A percentile compares a stretch with the other conserved stretches of the same genome.
These are phyloP conservation scores for Nicator chloris DNA, from an alignment of 2,113 vertebrate species.

Conservation along the genomic window DNA sequence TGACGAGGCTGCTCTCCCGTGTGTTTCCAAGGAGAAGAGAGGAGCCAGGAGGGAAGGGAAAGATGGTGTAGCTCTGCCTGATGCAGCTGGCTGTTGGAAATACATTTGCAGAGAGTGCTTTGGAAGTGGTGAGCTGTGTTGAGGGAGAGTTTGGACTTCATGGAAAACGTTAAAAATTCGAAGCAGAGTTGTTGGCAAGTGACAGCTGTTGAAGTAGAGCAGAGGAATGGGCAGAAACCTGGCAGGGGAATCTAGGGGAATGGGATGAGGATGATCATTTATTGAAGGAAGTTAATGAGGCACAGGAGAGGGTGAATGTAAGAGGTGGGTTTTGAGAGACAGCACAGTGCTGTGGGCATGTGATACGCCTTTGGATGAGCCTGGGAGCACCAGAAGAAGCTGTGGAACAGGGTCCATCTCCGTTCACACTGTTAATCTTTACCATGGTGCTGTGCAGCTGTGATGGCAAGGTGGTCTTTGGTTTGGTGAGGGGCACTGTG, in stretches of 20 bases:
- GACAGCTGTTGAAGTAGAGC: background rate
- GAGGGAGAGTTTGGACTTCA: background rate
- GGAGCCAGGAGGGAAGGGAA: background rate
- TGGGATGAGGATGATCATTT: background rate
- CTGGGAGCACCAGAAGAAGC: background rate
- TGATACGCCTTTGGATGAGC: background rate
- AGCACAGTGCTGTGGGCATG: rapidly evolving
- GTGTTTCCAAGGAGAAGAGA: background rate
- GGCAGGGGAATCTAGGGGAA: background rate
- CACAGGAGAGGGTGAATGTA: background rate
- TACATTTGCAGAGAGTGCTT: background rate
- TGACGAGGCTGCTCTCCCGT: rapidly evolving
- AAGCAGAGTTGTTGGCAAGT: slow-evolving; percentile 21
- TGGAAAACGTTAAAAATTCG: background rate
- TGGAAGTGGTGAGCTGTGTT: background rate
- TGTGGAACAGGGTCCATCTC: background rate
- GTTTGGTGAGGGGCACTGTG: background rate
- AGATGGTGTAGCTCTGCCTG: background rate
- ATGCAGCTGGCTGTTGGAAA: background rate
- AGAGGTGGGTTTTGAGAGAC: background rate
- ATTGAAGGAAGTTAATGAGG: background rate
- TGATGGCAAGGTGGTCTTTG: background rate
- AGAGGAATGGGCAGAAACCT: background rate
- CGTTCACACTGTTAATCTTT: background rate
- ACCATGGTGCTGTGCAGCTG: rapidly evolving